Conservation (phyloP, 1,140 invertebrate species). For the Hyposmocoma kahamanoa region DNA sequence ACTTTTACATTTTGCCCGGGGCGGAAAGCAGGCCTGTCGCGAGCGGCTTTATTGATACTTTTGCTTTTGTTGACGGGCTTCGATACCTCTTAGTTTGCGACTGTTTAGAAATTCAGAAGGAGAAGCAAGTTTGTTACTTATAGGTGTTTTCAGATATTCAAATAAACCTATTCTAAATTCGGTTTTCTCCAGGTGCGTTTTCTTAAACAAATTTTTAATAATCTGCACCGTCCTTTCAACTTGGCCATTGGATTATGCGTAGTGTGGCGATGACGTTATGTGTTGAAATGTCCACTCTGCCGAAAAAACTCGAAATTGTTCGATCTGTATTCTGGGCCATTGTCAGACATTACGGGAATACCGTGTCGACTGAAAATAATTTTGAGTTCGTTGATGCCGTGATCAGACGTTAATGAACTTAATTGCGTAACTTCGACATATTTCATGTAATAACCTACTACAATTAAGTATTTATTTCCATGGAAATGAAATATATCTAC, state of each 20-base stretch:
- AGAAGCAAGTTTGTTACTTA: constrained; percentile 3
- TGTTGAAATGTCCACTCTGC: constrained; percentile 45
- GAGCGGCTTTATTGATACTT: not conserved
- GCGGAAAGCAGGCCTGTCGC: too few relatives aligned
- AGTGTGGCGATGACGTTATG: constrained; percentile 10
- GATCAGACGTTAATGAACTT: constrained; percentile 6
- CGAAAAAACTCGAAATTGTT: constrained; percentile 53
- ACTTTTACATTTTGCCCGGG: constrained; percentile 9
- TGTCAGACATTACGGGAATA: constrained; percentile 59
- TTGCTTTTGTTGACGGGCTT: not conserved
- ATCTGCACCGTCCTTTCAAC: constrained; percentile 12
- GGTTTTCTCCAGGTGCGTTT: constrained; percentile 15
- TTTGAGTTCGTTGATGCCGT: constrained; percentile 25
- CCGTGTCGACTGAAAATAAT: constrained; percentile 47
- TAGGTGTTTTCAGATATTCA: constrained; percentile 23
- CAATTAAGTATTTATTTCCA: constrained; percentile 33
- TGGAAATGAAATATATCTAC: constrained; percentile 38
- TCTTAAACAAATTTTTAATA: constrained; percentile 29
- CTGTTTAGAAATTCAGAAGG: constrained; percentile 3
- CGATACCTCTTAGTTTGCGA: not conserved
- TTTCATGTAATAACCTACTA: constrained; percentile 46
- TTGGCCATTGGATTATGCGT: not conserved
- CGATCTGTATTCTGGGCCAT: constrained; percentile 52
- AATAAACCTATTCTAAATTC: constrained; percentile 23
- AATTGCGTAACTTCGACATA: constrained; percentile 27